Evolutionary conservation across 1,140 invertebrate genomes (phyloP).

Genomic region (Yoshiicerus persimilis): DNA sequence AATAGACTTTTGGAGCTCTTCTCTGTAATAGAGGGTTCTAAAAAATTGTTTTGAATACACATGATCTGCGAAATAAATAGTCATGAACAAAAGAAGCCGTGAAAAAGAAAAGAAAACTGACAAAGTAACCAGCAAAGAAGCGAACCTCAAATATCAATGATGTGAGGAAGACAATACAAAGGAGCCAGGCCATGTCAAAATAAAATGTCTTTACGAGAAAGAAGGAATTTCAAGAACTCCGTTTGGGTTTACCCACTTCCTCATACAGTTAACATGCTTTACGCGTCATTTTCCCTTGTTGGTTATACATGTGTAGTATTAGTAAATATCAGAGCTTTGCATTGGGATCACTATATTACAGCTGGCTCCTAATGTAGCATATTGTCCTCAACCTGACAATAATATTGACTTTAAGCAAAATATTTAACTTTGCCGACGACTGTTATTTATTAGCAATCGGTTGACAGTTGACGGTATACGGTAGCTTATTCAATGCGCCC

Average conservation of each 20-base stretch:
- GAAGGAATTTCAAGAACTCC: conserved; percentile 27
- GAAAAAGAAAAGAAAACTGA: background rate
- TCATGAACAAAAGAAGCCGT: background rate
- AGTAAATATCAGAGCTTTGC: background rate
- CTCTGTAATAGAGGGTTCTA: background rate
- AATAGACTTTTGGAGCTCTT: background rate
- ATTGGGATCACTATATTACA: background rate
- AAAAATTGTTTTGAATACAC: background rate
- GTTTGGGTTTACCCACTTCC: background rate
- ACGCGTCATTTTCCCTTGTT: background rate
- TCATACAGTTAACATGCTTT: background rate
- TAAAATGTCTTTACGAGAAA: background rate
- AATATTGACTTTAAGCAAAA: conserved; percentile 24
- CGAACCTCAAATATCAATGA: conserved; percentile 28
- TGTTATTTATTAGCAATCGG: background rate
- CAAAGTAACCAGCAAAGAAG: background rate
- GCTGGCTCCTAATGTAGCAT: background rate
- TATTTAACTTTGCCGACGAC: conserved; percentile 22
- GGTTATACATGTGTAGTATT: background rate
- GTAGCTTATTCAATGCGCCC: no score
- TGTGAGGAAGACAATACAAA: background rate
- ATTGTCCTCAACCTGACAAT: conserved; percentile 9
- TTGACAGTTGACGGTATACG: no score
- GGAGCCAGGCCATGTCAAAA: background rate
- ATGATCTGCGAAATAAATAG: background rate